Evolutionary conservation across 2,888 invertebrate genomes (phyloP), one percentile per base, ranked within the genome.

Genomic region (Seladonia tumulorum): DNA sequence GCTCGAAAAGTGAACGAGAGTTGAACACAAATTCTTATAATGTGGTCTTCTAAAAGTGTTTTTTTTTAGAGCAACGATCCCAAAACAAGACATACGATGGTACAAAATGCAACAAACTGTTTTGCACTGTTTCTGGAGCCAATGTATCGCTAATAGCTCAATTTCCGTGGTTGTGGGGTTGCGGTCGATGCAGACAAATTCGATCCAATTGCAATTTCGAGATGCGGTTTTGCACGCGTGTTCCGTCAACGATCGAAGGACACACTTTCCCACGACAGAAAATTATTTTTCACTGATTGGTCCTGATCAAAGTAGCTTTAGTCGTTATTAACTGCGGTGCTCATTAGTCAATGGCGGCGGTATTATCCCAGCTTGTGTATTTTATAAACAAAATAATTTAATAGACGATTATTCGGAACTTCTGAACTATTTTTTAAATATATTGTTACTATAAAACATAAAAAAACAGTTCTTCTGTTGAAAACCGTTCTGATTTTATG

Each of bases 141-240:
- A 79, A 53, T 68, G 57, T 60, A 42, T 66, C 49, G 39, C 68
- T 72, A 74, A 83, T 85, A 80, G 87, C 76, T 82, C 87, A 82
- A 68, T 85, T 78, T 85, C 86, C 82, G 80, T 49, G 45, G 29
- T 74, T 76, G 71, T 29, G 81, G 72, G 60, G 42, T 35, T 57
- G 85, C 70, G 79, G 79, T 85, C 68, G 18, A 66, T n/a, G 76
- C 79, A 47, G 87, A 72, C 74, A 63, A 63, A 81, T 83, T 70
- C 81, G 75, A 87, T 89, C 83, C 85, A 81, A 87, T 68, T 42
- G 80, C 86, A 87, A 87, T 87, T 81, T 78, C 82, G 45, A 25
- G 47, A 39, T 57, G 63, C 57, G 70, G 35, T 74, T 60, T 42
- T 22, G 45, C 53, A 0, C 14, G 14, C 72, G 39, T 14, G 35